Conservation (phyloP, 1,140 invertebrate species). For the Glomeris maerens region DNA sequence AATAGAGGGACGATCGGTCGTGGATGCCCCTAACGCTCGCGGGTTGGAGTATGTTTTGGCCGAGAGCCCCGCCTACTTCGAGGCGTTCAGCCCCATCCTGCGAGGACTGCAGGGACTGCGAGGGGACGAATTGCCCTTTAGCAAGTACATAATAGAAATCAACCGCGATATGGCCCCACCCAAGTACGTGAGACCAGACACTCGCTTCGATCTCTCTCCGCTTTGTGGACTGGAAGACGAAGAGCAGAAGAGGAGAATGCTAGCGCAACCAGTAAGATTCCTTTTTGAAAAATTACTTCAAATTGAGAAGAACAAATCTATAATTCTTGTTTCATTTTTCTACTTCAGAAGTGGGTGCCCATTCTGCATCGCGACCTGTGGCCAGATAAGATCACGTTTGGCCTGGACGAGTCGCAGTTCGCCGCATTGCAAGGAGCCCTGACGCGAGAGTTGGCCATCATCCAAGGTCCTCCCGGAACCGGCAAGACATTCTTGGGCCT, state of each 20-base stretch:
- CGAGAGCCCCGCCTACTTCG: constrained; percentile 10
- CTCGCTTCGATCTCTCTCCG: not conserved
- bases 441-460: constrained; percentile 20
- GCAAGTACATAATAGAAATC: constrained; percentile 1
- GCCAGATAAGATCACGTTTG: not conserved
- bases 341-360: not conserved
- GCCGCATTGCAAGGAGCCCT: constrained; percentile 9
- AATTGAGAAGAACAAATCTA: not conserved
- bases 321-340: not conserved
- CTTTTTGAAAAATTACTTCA: not conserved
- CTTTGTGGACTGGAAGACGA: not conserved
- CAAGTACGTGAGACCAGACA: not conserved
- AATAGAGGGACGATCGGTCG: constrained; percentile 4
- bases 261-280: too few species aligned
- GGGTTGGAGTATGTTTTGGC: not conserved
- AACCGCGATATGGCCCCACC: not conserved
- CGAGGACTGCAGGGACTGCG: constrained; percentile 2
- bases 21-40: not conserved
- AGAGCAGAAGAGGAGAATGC: not conserved
- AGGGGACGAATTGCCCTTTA: not conserved
- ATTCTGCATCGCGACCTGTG: not conserved
- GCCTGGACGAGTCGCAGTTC: not conserved
- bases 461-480: constrained; percentile 33
- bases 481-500: constrained; percentile 26
- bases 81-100: constrained; percentile 5